A percentile compares a stretch with the other conserved stretches of the same genome.
These are phyloP conservation scores for Lepus townsendii DNA, from an alignment of 2,797 vertebrate genomes.

Conservation along the genomic window DNA sequence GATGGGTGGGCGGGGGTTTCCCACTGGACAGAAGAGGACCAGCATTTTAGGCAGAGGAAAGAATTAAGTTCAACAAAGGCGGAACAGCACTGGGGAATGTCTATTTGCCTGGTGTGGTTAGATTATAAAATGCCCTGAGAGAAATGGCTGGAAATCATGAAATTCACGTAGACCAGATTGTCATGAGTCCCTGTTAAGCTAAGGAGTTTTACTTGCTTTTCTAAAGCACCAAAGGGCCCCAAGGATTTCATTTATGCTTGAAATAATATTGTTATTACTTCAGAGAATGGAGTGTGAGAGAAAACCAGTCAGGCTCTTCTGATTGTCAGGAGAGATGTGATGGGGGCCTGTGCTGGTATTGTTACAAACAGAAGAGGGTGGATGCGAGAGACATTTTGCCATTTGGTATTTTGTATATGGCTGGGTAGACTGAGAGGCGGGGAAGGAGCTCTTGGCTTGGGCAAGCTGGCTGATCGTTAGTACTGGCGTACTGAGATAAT, in stretches of 20 bases:
- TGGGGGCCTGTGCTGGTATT: background rate
- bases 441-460: conserved; percentile 22
- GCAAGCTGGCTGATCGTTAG: background rate
- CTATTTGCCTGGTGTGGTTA: background rate
- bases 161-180: background rate
- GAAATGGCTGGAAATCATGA: background rate
- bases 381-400: background rate
- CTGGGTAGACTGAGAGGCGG: background rate
- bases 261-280: background rate
- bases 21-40: background rate
- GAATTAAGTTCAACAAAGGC: background rate
- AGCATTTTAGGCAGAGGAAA: background rate
- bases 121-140: background rate
- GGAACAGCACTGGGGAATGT: background rate
- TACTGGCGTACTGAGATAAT: background rate
- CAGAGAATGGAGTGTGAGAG: background rate
- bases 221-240: background rate
- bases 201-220: background rate
- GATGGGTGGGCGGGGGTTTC: background rate
- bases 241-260: background rate
- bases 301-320: background rate
- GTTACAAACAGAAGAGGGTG: background rate
- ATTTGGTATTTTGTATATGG: background rate
- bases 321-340: background rate
- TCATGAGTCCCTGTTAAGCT: background rate